Evolutionary conservation across 2,113 vertebrate species (phyloP).

Genomic region (Proterorhinus semilunaris): DNA sequence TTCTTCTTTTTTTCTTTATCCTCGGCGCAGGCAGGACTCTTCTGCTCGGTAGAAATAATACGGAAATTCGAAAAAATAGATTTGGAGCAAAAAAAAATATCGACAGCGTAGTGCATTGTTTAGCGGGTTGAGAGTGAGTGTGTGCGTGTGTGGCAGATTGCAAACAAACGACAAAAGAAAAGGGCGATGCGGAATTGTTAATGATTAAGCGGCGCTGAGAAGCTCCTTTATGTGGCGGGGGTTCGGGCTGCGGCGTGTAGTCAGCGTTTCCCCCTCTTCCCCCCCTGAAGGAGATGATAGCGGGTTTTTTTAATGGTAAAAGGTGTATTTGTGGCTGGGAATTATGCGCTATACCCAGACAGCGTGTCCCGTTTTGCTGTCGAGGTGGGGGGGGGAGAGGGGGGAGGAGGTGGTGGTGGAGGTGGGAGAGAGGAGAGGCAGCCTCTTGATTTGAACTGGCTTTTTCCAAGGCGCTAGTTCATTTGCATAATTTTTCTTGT

Average conservation of each 20-base stretch:
- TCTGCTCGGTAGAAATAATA: background rate
- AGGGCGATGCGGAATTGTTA: constrained; percentile 50
- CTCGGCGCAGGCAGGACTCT: background rate
- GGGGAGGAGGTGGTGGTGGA: constrained; percentile 51
- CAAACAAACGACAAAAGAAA: constrained; percentile 18
- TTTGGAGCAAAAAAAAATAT: background rate
- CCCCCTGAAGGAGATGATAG: constrained; percentile 23
- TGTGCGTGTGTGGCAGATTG: constrained; percentile 10
- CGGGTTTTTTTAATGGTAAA: background rate
- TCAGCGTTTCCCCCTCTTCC: constrained; percentile 43
- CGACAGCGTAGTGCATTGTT: background rate
- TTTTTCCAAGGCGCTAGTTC: constrained; percentile 78
- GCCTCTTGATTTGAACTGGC: constrained; percentile 75
- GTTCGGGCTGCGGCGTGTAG: constrained; percentile 55
- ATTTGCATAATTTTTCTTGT: constrained; percentile 99
- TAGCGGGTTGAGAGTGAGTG: background rate
- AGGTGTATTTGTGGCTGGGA: constrained; percentile 30
- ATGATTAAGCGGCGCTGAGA: constrained; percentile 63
- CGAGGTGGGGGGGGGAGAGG: background rate
- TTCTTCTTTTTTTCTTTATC: background rate
- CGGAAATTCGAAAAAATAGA: background rate
- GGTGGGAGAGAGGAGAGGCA: constrained; percentile 50
- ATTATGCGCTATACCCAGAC: constrained; percentile 36
- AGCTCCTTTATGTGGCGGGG: constrained; percentile 57
- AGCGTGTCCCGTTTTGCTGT: constrained; percentile 54